Conservation (phyloP, 2,797 vertebrate species). For the Rhadinocentrus ornatus region DNA sequence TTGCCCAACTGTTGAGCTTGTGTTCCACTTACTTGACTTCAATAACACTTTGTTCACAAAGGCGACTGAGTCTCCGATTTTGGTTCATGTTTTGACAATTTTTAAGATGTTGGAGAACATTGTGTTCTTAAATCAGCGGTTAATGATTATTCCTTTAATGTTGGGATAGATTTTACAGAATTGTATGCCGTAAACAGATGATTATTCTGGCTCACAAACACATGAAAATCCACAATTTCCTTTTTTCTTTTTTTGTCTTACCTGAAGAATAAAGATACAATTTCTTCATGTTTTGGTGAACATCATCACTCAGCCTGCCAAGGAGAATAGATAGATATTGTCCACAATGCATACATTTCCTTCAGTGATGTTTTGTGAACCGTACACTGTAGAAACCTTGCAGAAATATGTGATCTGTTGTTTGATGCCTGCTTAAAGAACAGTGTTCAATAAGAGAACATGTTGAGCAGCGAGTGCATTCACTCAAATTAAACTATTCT, state of each 20-base stretch:
- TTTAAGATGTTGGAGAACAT: no score
- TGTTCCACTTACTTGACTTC: slow-evolving; percentile 45
- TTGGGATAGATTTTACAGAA: no score
- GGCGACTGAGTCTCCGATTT: slow-evolving; percentile 31
- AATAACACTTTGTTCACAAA: slow-evolving; percentile 37
- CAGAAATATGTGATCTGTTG: slow-evolving; percentile 1
- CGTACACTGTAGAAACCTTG: neutral
- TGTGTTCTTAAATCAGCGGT: no score
- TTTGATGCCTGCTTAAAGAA: no score
- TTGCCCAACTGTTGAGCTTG: slow-evolving; percentile 11
- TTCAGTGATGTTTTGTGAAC: slow-evolving; percentile 3
- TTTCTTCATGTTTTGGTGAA: neutral
- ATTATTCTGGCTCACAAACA: no score
- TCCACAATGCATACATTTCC: slow-evolving; percentile 10
- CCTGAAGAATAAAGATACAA: slow-evolving; percentile 11
- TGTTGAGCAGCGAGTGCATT: neutral
- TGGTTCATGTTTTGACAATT: slow-evolving; percentile 1
- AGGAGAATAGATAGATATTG: slow-evolving; percentile 24
- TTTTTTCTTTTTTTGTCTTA: neutral
- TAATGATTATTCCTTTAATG: no score
- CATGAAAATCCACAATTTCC: neutral
- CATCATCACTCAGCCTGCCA: slow-evolving; percentile 31
- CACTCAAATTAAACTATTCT: neutral
- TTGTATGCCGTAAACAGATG: no score
- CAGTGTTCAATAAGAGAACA: slow-evolving; percentile 1